Evolutionary conservation across 2,113 vertebrate genomes (phyloP).

Genomic region (Anser cygnoides): DNA sequence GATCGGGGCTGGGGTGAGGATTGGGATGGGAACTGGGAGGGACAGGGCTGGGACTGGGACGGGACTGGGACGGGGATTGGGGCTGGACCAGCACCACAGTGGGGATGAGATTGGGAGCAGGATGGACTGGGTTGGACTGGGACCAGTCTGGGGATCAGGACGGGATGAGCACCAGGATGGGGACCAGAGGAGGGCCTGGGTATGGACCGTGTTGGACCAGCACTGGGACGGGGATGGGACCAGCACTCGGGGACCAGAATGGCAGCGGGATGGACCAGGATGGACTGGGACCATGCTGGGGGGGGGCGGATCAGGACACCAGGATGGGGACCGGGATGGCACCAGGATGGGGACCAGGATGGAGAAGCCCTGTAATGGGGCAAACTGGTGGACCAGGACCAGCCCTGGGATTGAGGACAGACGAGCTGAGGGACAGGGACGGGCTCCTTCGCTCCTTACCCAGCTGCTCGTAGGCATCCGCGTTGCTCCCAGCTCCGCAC

Average conservation of each 20-base stretch:
- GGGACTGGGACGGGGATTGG: not conserved
- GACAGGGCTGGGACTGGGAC: not conserved
- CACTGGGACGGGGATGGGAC: too few relatives aligned
- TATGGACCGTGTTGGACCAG: not conserved
- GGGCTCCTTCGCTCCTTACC: slow-evolving; percentile 64
- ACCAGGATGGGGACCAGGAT: not conserved
- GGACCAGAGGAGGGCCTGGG: not conserved
- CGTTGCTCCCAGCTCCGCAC: slow-evolving; percentile 87
- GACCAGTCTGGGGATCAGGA: not conserved
- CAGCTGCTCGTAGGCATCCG: slow-evolving; percentile 78
- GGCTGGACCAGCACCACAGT: accelerated
- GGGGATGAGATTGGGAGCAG: not conserved
- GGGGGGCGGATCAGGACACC: not conserved
- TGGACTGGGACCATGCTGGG: not conserved
- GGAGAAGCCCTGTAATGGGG: not conserved
- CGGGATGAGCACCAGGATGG: not conserved
- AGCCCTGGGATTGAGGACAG: not conserved
- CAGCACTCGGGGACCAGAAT: not conserved
- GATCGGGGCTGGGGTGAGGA: not conserved
- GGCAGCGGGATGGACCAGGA: not conserved
- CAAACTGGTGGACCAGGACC: not conserved
- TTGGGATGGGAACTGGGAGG: not conserved
- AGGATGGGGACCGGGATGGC: not conserved
- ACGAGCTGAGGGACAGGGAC: accelerated
- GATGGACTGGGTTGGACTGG: not conserved